phyloP scores from a whole-genome alignment of 2,888 invertebrate species.

The Rugalucina vietnamica region DNA sequence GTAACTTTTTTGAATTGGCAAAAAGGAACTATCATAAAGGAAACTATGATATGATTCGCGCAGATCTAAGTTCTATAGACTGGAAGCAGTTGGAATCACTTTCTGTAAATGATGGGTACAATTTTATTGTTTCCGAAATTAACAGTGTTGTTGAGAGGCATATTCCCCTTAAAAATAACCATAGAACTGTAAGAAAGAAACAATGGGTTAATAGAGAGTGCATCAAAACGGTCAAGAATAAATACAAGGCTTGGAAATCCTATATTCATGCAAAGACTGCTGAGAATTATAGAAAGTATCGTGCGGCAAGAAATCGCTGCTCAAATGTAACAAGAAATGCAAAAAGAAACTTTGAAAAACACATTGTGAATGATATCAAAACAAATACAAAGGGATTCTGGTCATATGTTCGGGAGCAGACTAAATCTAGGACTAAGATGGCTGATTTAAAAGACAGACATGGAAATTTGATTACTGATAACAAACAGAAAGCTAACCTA shows the following conservation, averaged over 20 bases:
- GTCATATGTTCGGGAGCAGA: slow-evolving; percentile 2
- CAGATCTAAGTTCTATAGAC: neutral
- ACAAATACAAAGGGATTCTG: slow-evolving; percentile 13
- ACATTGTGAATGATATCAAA: neutral
- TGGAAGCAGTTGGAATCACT: neutral
- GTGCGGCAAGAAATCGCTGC: neutral
- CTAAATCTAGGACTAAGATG: neutral
- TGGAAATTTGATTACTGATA: neutral
- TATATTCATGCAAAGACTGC: neutral
- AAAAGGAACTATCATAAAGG: slow-evolving; percentile 14
- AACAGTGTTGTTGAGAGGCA: neutral
- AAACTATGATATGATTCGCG: slow-evolving; percentile 1
- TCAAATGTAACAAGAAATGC: neutral
- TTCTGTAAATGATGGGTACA: neutral
- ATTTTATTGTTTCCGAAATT: neutral
- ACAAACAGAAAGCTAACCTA: slow-evolving; percentile 9
- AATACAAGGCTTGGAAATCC: neutral
- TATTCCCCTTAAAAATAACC: neutral
- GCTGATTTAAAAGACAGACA: neutral
- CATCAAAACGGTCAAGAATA: neutral
- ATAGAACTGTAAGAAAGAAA: neutral
- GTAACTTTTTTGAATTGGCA: neutral
- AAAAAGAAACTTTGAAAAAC: slow-evolving; percentile 15
- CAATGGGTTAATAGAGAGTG: neutral
- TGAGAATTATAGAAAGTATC: neutral